Base-by-base conservation (phyloP, 2,888 invertebrate species). In the Hartigia nigra region DNA sequence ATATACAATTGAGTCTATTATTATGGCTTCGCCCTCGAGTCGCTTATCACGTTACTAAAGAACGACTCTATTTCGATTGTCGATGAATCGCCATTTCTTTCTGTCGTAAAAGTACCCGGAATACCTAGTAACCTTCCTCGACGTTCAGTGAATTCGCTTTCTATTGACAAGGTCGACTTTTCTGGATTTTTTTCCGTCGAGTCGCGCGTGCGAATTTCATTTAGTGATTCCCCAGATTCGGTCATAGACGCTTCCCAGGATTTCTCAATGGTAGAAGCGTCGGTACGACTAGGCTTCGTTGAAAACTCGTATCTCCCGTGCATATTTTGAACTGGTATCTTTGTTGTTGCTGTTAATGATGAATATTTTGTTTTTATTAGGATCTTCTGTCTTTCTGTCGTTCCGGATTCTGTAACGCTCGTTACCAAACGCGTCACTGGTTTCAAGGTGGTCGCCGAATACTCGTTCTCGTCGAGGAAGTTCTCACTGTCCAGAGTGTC, bases 361-460 rank as follows among this genome's bases (percentile, higher is more conserved):
- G 91, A 91, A 77, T 90, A 91, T 80, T 91, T 91, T 12, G 90
- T 91, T 80, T 89, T 89, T 37, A 92, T 90, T 12, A 92, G 89
- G 77, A 93, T 92, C 81, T 89, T 92, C 81, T 92, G 92, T 75
- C 92, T 88, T 81, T 92, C 92, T 2, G 93, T 92, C 0, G 92
- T 92, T 0, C 90, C 92, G 4, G 91, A 91, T 83, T 93, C 92
- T 31, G 91, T 91, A 31, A 93, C 90, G 4, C 92, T 92, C 4
- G 92, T 93, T 12, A 93, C 91, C 36, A 93, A 87, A 82, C 92
- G 90, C 37, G 93, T 93, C 2, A 92, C 88, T 3, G 92, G 92
- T 81, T 89, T 89, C 4, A 82, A 35, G n/a, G 72, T 72, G 0
- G 87, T 82, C 12, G 88, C 84, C 1, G 83, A 23, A 34, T 72